A percentile compares a stretch with the other conserved stretches of the same genome.
phyloP scores from a whole-genome alignment of 2,113 vertebrate species.

The Bathybates hornii region DNA sequence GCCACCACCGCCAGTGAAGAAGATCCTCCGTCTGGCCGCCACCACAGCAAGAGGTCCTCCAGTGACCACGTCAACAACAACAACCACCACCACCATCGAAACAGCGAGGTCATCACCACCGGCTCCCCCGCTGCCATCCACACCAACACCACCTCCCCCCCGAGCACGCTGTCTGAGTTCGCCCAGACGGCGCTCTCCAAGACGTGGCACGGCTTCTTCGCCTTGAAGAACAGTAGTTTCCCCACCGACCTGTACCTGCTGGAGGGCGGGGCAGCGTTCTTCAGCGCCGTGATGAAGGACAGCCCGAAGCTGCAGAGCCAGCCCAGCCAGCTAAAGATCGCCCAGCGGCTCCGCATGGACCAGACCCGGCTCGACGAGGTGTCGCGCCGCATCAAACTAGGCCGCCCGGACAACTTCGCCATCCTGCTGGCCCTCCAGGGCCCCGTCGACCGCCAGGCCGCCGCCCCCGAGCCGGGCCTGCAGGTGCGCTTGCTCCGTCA shows the following conservation, averaged over 20 bases:
- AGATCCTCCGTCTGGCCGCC: constrained; percentile 64
- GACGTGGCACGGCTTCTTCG: constrained; percentile 90
- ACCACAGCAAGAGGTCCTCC: constrained; percentile 65
- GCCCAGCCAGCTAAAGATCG: constrained; percentile 92
- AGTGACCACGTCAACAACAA: constrained; percentile 74
- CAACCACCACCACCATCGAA: constrained; percentile 79
- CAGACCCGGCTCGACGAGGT: constrained; percentile 97
- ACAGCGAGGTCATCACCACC: constrained; percentile 64
- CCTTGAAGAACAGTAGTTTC: constrained; percentile 97
- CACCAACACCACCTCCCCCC: constrained; percentile 71
- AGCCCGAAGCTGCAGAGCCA: constrained; percentile 58
- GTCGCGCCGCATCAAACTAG: constrained; percentile 86
- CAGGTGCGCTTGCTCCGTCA: constrained; percentile 94
- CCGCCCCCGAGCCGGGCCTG: constrained; percentile 81
- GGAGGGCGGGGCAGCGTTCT: constrained; percentile 85
- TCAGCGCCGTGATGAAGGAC: constrained; percentile 82
- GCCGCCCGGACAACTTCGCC: constrained; percentile 86
- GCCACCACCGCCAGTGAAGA: constrained; percentile 12
- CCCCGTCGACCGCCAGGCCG: constrained; percentile 64
- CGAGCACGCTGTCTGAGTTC: constrained; percentile 83
- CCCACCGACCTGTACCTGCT: constrained; percentile 92
- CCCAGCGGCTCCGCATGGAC: constrained; percentile 93
- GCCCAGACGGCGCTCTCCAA: constrained; percentile 84
- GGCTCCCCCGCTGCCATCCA: background rate
- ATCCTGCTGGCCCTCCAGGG: constrained; percentile 92